Evolutionary conservation across 2,888 invertebrate species (phyloP), one percentile per base, ranked within the genome.

Genomic region (Agrochola circellaris): DNA sequence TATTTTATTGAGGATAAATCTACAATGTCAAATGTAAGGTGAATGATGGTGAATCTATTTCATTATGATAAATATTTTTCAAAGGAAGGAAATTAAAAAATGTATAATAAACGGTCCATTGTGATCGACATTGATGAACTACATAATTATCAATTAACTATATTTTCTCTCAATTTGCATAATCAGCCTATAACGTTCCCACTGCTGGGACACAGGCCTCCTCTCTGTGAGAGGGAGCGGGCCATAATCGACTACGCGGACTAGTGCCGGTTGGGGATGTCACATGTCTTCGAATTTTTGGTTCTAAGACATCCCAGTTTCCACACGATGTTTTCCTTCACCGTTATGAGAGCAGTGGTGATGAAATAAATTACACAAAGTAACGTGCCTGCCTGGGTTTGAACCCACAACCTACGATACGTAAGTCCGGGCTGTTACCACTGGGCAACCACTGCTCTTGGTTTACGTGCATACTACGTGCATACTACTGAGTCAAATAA

Each of bases 121-220:
- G 82, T 75, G 30, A 62, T 66, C 17, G 30, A 56, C n/a, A 48
- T 62, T 82, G 20, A 48, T 62, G 51, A 54, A 65, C 17, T 38
- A 15, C 20, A 11, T 26, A 23, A 38, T 23, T 51, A 51, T 60
- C 17, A 26, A 11, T 26, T 74, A 34, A 30, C 23, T 30, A 15
- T 38, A 0, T 56, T 15, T 79, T 56, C 34, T 38, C 26, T 78
- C 13, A 20, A 17, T 58, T 8, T 26, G 17, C 58, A 26, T 26
- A 26, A 58, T 56, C n/a, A n/a, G 51, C 23, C 20, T 20, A 9
- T 51, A 23, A 23, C 3, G 0, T 51, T 51, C 23, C 23, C 23
- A 23, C 51, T 51, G 51, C 20, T 54, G 51, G 9, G 23, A 51
- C 20, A 20, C 8, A 8, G 0, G 51, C 0, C 51, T 51, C 51